Evolutionary conservation across 1,140 invertebrate genomes (phyloP).

Genomic region (Brachionus paranguensis): DNA sequence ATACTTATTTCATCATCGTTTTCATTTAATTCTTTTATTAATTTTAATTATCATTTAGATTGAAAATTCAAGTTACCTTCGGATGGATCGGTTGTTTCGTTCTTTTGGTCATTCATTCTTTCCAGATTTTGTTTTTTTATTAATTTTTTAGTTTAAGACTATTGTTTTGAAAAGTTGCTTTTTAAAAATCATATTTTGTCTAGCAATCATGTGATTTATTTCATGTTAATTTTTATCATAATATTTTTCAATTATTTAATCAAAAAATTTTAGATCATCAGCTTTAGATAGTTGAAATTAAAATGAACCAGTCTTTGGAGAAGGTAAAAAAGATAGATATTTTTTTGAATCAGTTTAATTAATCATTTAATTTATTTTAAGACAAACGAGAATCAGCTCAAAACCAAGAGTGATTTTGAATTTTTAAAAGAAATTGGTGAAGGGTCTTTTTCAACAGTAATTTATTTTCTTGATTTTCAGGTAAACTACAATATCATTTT

Average conservation of each 20-base stretch:
- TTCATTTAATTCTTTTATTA: not conserved
- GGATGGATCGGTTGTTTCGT: not conserved
- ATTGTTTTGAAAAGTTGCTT: not conserved
- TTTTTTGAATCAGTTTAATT: not conserved
- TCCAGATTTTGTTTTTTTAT: not conserved
- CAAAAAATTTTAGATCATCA: not conserved
- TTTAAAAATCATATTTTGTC: not conserved
- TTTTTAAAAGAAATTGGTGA: slow-evolving; percentile 92
- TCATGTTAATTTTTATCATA: not conserved
- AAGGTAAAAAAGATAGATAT: not conserved
- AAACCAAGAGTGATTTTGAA: slow-evolving; percentile 68
- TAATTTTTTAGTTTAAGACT: not conserved
- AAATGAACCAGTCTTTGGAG: not conserved
- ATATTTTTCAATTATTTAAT: not conserved
- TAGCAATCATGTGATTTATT: not conserved
- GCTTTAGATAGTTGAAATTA: not conserved
- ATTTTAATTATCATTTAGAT: not conserved
- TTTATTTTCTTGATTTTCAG: slow-evolving; percentile 42
- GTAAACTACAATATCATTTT: slow-evolving; percentile 18
- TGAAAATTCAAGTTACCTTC: not conserved
- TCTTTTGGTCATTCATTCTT: not conserved
- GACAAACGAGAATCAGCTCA: not conserved
- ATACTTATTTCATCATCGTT: not conserved
- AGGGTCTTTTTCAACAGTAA: slow-evolving; percentile 87
- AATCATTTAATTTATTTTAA: not conserved